Conservation (phyloP, 2,888 invertebrate species). For the Drosophila hamatofila region DNA sequence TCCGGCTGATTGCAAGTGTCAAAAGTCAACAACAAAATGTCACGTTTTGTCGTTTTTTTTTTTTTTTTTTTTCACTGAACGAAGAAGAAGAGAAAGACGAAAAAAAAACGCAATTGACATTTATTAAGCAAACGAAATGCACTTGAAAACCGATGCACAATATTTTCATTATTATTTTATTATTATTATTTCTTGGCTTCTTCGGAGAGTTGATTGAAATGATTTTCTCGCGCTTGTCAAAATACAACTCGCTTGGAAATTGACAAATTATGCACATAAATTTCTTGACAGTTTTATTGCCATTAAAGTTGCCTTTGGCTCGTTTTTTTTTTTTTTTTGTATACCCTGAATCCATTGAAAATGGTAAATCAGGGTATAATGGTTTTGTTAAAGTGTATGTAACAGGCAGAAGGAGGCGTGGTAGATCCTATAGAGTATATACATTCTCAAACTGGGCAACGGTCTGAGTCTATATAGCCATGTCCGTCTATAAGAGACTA, state of each 20-base stretch:
- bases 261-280: constrained; percentile 73
- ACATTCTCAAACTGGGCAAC: too few species aligned
- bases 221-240: constrained; percentile 71
- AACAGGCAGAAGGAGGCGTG: too few species aligned
- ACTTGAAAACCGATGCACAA: constrained; percentile 54
- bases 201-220: constrained; percentile 56
- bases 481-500: too few species aligned
- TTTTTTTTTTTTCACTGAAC: constrained; percentile 42
- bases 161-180: constrained; percentile 27
- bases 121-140: constrained; percentile 69
- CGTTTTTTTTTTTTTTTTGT: constrained; percentile 10
- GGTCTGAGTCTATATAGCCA: too few species aligned
- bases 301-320: constrained; percentile 36
- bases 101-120: constrained; percentile 64
- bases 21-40: constrained; percentile 78
- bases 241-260: constrained; percentile 59
- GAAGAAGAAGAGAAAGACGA: constrained; percentile 12
- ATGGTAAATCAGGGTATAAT: too few species aligned
- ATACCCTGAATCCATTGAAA: too few species aligned
- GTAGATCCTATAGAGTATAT: too few species aligned
- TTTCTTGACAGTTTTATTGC: constrained; percentile 66
- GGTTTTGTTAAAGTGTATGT: too few species aligned
- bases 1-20: constrained; percentile 73
- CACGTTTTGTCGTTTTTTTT: constrained; percentile 71
- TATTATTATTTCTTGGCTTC: background rate